Evolutionary conservation across 2,113 vertebrate species (phyloP).

Genomic region (Corythoichthys haematopterus): DNA sequence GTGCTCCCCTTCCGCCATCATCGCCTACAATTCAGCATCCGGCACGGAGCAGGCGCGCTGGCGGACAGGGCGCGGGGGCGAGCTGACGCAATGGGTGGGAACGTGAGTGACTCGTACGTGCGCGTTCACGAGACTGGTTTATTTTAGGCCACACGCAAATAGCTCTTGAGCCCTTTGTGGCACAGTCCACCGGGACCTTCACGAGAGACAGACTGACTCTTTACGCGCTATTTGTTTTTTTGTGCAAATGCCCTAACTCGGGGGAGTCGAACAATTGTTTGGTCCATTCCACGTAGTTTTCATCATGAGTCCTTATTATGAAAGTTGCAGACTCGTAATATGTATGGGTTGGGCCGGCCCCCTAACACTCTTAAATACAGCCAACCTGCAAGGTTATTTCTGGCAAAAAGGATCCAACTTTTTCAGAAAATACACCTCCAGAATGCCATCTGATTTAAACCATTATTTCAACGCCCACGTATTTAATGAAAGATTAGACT

Average conservation of each 20-base stretch:
- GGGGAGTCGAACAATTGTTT: neutral
- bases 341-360: too few relatives aligned
- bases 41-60: constrained; percentile 72
- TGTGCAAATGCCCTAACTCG: neutral
- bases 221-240: neutral
- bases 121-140: constrained; percentile 43
- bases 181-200: constrained; percentile 22
- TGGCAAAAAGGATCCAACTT: too few relatives aligned
- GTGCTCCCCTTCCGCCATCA: constrained; percentile 79
- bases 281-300: neutral
- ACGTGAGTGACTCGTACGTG: constrained; percentile 48
- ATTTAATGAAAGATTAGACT: too few relatives aligned
- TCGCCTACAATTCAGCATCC: constrained; percentile 76
- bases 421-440: too few relatives aligned
- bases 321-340: too few relatives aligned
- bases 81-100: constrained; percentile 69
- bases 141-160: constrained; percentile 39
- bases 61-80: constrained; percentile 59
- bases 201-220: neutral
- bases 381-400: too few relatives aligned
- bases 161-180: constrained; percentile 7
- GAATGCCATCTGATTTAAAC: too few relatives aligned
- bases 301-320: too few relatives aligned
- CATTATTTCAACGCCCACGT: too few relatives aligned
- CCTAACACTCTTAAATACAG: too few relatives aligned